Percentiles rank a stretch among this genome's conserved stretches.
phyloP scores from a whole-genome alignment of 2,113 vertebrate genomes.

The Motacilla alba region DNA sequence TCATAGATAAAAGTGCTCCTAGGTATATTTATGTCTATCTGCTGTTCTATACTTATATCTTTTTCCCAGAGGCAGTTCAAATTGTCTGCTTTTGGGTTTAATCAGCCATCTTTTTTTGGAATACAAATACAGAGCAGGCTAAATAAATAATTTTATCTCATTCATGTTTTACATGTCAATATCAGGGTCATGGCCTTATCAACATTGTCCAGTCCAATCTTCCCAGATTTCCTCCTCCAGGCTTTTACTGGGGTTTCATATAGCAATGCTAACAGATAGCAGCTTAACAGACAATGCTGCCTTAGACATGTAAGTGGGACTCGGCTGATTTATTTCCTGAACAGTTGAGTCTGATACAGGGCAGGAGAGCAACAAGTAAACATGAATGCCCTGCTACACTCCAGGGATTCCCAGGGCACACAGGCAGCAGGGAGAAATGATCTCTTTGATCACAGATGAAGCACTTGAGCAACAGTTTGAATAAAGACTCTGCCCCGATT shows the following conservation, averaged over 20 bases:
- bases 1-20: background rate
- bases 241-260: background rate
- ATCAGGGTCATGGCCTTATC: background rate
- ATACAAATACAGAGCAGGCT: background rate
- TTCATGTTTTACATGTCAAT: background rate
- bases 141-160: background rate
- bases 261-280: accelerated
- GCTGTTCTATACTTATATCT: background rate
- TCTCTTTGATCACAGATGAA: background rate
- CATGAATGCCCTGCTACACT: background rate
- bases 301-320: background rate
- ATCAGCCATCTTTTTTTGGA: background rate
- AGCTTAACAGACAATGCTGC: background rate
- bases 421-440: background rate
- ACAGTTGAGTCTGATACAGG: background rate
- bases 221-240: background rate
- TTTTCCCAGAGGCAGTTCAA: background rate
- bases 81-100: background rate
- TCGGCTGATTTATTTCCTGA: background rate
- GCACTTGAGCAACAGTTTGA: background rate
- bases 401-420: background rate
- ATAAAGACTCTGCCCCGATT: background rate
- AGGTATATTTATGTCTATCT: background rate
- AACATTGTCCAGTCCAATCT: background rate
- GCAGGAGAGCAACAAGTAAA: background rate